These are phyloP conservation scores for Actenoides lindsayi DNA, from an alignment of 2,113 vertebrate species.

Conservation along the genomic window DNA sequence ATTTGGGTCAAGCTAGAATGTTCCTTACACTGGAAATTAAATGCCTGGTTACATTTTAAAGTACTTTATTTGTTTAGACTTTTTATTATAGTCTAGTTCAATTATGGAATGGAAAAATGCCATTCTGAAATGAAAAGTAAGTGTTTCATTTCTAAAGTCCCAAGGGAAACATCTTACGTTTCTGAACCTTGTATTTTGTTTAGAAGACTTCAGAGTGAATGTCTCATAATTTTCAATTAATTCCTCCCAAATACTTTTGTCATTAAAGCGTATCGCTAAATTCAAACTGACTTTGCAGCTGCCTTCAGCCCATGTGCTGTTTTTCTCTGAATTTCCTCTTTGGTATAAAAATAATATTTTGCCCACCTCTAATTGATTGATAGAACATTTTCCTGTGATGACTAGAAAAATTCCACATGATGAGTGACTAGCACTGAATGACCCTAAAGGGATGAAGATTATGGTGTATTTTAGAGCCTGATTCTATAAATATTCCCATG, in stretches of 20 bases:
- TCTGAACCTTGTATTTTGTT: not conserved
- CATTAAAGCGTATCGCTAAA: not conserved
- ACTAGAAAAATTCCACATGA: not conserved
- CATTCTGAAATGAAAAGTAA: not conserved
- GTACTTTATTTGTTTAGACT: not conserved
- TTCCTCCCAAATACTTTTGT: not conserved
- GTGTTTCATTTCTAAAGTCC: not conserved
- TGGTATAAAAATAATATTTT: not conserved
- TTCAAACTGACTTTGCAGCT: not conserved
- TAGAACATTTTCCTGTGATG: not conserved
- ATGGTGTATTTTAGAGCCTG: not conserved
- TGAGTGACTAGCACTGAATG: not conserved
- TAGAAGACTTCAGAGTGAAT: not conserved
- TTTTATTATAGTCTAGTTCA: not conserved
- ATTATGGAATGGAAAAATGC: not conserved
- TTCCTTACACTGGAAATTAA: not conserved
- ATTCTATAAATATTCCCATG: not conserved
- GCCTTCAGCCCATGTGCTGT: not conserved
- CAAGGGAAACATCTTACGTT: not conserved
- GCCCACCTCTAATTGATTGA: not conserved
- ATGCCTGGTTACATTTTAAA: not conserved
- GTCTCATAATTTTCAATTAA: not conserved
- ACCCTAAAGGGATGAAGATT: not conserved
- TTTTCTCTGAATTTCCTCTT: not conserved
- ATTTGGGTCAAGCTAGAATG: not conserved